Evolutionary conservation across 2,113 vertebrate species (phyloP), one percentile per base, ranked within the genome.

Genomic region (Hippocampus mohnikei): DNA sequence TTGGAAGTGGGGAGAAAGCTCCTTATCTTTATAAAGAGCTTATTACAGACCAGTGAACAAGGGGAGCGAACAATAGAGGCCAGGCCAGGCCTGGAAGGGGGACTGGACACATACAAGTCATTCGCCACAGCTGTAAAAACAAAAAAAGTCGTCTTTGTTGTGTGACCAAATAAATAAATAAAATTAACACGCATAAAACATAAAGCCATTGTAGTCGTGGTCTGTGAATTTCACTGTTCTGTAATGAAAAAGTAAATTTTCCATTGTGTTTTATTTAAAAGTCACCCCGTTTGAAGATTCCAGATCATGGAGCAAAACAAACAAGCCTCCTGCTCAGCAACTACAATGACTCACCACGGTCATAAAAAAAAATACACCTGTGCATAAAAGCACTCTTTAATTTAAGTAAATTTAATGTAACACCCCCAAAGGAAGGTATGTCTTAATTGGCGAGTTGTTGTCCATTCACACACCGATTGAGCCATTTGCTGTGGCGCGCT

Each of bases 1-100:
- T 90, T 91, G 91, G 87, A 91, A 91, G 88, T 90, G 85, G 83
- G 89, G 84, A 87, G 88, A 91, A 93, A 93, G 90, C 91, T 88
- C 62, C 91, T 93, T 93, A 93, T 81, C 84, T 76, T 81, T 91
- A 60, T 60, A 90, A 92, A 91, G 86, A 92, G 91, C 91, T 92
- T 93, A 92, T 87, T 88, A 87, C 76, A 84, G 76, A 84, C 75
- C 76, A 65, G 68, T 85, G 89, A 84, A 87, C 88, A 86, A 83
- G 81, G 3, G 23, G 76, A 90, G 85, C 81, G 87, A 91, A 90
- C 87, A 92, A 92, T 80, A 88, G 6, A 85, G 88, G 84, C 85
- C 84, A 78, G 64, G 42, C 62, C 84, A 79, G 68, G 23, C 67
- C 85, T 78, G 81, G 74, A 85, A 37, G 58, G 16, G 78, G 77